phyloP scores from a whole-genome alignment of 92 coral and sea anemone species.

The Montipora capitata region DNA sequence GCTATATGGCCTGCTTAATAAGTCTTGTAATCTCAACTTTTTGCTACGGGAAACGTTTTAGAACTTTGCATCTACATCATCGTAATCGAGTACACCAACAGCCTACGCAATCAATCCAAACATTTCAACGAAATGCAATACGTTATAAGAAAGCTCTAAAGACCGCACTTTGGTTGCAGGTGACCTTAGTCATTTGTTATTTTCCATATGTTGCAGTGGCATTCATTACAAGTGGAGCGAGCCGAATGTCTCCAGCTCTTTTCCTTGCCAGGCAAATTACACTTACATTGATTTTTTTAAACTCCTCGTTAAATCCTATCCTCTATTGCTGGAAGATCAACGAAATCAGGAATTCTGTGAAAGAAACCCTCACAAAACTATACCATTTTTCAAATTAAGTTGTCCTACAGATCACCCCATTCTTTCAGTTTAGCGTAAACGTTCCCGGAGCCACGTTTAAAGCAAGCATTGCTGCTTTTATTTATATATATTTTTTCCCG shows the following conservation, averaged over 20 bases:
- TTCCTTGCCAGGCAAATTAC: not conserved
- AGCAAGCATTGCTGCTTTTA: too few relatives aligned
- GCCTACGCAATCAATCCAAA: not conserved
- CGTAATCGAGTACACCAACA: not conserved
- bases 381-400: too few relatives aligned
- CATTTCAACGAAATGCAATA: not conserved
- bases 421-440: not conserved
- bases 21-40: not conserved
- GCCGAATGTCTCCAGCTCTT: not conserved
- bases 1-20: not conserved
- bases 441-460: too few relatives aligned
- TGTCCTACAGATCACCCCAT: too few relatives aligned
- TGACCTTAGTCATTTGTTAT: constrained; percentile 15
- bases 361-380: not conserved
- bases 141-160: constrained; percentile 4
- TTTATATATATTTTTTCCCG: too few relatives aligned
- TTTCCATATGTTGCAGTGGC: not conserved
- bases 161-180: constrained; percentile 24
- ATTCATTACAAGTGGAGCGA: too few relatives aligned
- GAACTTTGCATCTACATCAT: not conserved
- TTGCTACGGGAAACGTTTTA: constrained; percentile 5
- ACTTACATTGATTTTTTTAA: not conserved
- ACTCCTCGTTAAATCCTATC: constrained; percentile 42
- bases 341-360: constrained; percentile 16
- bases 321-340: constrained; percentile 37